phyloP scores from a whole-genome alignment of 2,888 invertebrate species.

The Hydraecia micacea region DNA sequence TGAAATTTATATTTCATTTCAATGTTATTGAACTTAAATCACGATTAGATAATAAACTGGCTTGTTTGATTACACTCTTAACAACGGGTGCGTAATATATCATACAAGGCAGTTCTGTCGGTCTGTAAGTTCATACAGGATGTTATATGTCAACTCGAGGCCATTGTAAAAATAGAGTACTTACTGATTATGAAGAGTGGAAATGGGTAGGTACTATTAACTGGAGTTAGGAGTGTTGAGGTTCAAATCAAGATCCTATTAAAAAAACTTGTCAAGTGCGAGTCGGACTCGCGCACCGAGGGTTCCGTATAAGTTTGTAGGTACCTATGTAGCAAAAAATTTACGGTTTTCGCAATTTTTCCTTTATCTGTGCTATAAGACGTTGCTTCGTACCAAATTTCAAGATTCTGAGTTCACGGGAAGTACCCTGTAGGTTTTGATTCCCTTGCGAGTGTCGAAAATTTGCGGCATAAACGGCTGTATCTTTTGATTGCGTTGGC shows the following conservation, averaged over 20 bases:
- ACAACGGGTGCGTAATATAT: conserved; percentile 13
- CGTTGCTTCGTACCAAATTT: too few relatives aligned
- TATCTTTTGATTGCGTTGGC: too few relatives aligned
- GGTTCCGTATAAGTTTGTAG: too few relatives aligned
- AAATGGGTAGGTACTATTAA: conserved; percentile 8
- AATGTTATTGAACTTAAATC: conserved; percentile 20
- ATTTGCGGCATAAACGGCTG: too few relatives aligned
- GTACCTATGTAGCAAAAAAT: too few relatives aligned
- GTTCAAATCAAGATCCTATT: not conserved
- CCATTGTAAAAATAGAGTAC: conserved; percentile 7
- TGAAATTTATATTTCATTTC: not conserved
- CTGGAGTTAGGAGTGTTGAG: not conserved
- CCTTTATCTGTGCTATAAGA: too few relatives aligned
- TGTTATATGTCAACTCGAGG: conserved; percentile 34
- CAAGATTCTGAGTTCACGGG: too few relatives aligned
- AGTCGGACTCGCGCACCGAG: too few relatives aligned
- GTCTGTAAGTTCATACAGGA: conserved; percentile 8
- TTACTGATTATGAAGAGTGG: not conserved
- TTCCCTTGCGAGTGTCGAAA: too few relatives aligned
- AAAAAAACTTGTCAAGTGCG: too few relatives aligned
- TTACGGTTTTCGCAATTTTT: too few relatives aligned
- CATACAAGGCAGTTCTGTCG: not conserved
- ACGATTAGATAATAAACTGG: conserved; percentile 13
- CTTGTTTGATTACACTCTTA: conserved; percentile 13
- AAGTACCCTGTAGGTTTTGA: too few relatives aligned